A percentile compares a stretch with the other conserved stretches of the same genome.
Conservation (phyloP, 1,140 invertebrate species). For the Megalonaias nervosa region DNA sequence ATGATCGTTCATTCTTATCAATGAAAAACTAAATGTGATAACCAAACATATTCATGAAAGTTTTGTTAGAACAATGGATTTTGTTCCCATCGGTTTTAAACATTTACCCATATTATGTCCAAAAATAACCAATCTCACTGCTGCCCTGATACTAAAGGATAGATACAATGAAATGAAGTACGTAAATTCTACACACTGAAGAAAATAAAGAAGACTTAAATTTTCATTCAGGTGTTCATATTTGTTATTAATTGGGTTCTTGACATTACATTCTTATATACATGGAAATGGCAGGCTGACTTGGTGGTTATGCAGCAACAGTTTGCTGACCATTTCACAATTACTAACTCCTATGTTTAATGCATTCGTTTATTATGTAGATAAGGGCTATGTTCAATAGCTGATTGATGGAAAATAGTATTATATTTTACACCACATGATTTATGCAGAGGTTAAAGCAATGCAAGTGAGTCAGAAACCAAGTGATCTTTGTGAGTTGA, state of each 20-base stretch:
- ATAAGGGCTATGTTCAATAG: conserved; percentile 4
- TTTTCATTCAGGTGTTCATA: conserved; percentile 7
- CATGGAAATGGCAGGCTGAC: conserved; percentile 19
- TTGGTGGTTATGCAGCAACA: conserved; percentile 5
- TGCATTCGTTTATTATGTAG: conserved; percentile 1
- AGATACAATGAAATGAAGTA: conserved; percentile 6
- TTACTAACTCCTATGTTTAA: conserved; percentile 16
- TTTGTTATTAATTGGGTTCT: conserved; percentile 3
- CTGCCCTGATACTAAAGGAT: conserved; percentile 3
- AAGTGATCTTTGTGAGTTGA: conserved; percentile 9
- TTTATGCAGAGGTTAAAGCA: neutral
- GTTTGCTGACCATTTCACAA: conserved; percentile 4
- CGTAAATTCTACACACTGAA: neutral
- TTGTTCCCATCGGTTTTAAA: neutral
- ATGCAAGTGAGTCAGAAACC: neutral
- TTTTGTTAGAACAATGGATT: neutral
- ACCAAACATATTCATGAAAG: neutral
- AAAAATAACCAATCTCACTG: neutral
- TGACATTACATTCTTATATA: conserved; percentile 8
- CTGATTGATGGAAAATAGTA: neutral
- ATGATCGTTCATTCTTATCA: neutral
- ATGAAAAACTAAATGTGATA: neutral
- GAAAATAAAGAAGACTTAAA: neutral
- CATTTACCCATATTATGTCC: neutral
- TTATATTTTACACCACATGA: neutral